phyloP scores from a whole-genome alignment of 2,113 vertebrate genomes.

The Halichoerus grypus region DNA sequence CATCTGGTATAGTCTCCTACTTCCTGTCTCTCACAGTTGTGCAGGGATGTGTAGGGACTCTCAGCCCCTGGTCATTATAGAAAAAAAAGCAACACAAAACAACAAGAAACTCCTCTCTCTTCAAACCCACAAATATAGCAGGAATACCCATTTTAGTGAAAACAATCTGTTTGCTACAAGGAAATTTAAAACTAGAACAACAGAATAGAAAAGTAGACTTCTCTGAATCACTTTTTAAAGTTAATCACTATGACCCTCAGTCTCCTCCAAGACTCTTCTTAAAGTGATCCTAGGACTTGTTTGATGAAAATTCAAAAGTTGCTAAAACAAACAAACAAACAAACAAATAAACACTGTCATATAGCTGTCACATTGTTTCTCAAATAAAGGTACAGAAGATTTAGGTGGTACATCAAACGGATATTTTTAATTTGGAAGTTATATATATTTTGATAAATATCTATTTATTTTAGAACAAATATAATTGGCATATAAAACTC shows the following conservation, averaged over 20 bases:
- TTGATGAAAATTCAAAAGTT: not conserved
- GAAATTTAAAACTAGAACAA: slow-evolving; percentile 41
- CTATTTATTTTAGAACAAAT: slow-evolving; percentile 12
- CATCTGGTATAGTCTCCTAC: not conserved
- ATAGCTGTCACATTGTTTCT: not conserved
- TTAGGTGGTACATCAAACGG: not conserved
- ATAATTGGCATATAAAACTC: slow-evolving; percentile 47
- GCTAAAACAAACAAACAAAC: not conserved
- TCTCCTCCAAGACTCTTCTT: not conserved
- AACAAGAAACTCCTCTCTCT: not conserved
- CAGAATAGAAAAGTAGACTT: slow-evolving; percentile 4
- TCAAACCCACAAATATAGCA: slow-evolving; percentile 1
- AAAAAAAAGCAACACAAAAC: not conserved
- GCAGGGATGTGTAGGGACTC: not conserved
- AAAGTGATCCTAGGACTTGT: not conserved
- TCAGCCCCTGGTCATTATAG: not conserved
- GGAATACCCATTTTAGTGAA: not conserved
- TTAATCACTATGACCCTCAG: not conserved
- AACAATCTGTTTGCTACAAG: slow-evolving; percentile 15
- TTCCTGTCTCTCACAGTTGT: not conserved
- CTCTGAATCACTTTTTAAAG: slow-evolving; percentile 7
- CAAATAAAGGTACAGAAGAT: slow-evolving; percentile 11
- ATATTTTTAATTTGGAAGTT: slow-evolving; percentile 53
- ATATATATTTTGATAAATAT: slow-evolving; percentile 31
- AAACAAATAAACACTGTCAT: not conserved